These are phyloP conservation scores for Trogon surrucura DNA, from an alignment of 2,113 vertebrate species.

Conservation along the genomic window DNA sequence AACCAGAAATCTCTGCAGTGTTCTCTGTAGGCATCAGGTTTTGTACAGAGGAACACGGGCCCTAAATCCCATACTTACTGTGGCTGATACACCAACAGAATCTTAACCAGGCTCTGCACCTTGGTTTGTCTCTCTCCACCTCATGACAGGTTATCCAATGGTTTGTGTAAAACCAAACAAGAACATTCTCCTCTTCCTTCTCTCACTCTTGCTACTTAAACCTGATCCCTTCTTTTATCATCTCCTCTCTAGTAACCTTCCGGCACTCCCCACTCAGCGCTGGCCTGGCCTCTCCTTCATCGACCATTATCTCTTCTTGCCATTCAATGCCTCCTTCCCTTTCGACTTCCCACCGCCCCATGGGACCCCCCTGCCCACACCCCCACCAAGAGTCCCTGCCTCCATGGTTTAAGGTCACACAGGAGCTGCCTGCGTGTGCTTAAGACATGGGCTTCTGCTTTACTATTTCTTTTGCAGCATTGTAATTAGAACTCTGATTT, in stretches of 20 bases:
- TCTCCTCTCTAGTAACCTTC: background rate
- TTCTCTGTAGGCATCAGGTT: background rate
- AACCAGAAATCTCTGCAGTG: background rate
- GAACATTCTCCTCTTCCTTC: background rate
- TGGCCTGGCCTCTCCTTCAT: background rate
- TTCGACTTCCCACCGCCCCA: background rate
- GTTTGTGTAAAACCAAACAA: background rate
- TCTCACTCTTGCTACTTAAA: background rate
- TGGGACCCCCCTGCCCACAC: background rate
- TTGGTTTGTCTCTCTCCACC: background rate
- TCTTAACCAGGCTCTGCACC: background rate
- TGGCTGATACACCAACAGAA: background rate
- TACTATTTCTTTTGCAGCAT: background rate
- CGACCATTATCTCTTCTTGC: rapidly evolving
- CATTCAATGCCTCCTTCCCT: background rate
- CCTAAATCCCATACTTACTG: background rate
- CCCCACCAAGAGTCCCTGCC: background rate
- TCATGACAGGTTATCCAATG: background rate
- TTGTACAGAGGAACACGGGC: background rate
- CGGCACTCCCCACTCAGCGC: background rate
- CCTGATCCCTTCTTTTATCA: background rate
- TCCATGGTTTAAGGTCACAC: background rate
- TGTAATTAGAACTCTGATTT: background rate
- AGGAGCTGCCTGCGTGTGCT: background rate
- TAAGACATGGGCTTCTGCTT: background rate